Percentiles rank a stretch among this genome's conserved stretches.
Evolutionary conservation across 2,888 invertebrate species (phyloP).

Genomic region (Malthinus seriepunctatus): DNA sequence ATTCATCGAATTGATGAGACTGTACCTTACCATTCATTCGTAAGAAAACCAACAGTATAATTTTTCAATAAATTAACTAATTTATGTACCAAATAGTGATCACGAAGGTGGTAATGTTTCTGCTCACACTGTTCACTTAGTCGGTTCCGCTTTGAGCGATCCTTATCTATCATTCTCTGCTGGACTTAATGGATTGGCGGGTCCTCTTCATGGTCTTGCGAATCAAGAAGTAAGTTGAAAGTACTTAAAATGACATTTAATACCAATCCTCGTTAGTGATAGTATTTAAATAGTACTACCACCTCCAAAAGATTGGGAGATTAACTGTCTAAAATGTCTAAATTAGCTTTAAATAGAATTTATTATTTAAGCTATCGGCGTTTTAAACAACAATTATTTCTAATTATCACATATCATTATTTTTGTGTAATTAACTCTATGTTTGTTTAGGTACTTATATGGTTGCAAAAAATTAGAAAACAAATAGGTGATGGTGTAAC

Average conservation of each 20-base stretch:
- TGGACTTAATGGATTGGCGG: conserved; percentile 92
- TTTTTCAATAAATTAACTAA: background rate
- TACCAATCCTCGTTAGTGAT: conserved; percentile 36
- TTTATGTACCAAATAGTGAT: conserved; percentile 63
- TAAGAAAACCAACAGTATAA: conserved; percentile 38
- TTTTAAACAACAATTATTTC: background rate
- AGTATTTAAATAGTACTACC: conserved; percentile 22
- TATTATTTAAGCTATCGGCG: background rate
- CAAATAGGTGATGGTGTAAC: conserved; percentile 84
- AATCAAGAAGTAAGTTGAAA: conserved; percentile 76
- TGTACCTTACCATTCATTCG: conserved; percentile 92
- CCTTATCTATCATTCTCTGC: conserved; percentile 92
- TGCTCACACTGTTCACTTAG: conserved; percentile 92
- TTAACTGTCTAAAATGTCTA: conserved; percentile 11
- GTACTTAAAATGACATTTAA: background rate
- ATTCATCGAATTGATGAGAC: conserved; percentile 89
- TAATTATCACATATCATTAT: too few species aligned
- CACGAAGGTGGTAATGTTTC: conserved; percentile 97
- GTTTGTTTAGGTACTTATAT: conserved; percentile 77
- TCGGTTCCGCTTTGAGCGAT: conserved; percentile 92
- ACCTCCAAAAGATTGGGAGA: conserved; percentile 38
- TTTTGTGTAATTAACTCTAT: conserved; percentile 3
- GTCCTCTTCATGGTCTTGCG: conserved; percentile 93
- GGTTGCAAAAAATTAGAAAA: conserved; percentile 87
- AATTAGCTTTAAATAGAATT: background rate